A percentile compares a stretch with the other conserved stretches of the same genome.
These are phyloP conservation scores for Pseudocheirus occidentalis DNA, from an alignment of 2,797 vertebrate species.

Conservation along the genomic window DNA sequence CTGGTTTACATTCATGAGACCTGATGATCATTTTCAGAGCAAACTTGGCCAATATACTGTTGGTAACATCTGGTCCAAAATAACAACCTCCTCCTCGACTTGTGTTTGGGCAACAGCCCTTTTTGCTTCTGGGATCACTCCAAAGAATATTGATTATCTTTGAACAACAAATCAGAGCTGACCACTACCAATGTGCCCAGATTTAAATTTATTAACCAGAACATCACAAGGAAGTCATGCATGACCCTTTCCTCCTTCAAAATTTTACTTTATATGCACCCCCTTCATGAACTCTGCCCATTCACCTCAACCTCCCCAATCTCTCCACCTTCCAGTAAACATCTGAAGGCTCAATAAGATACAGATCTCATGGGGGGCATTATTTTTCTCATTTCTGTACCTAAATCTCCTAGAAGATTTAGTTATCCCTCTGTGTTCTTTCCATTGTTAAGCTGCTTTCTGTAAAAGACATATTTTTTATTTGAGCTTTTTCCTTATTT, in stretches of 20 bases:
- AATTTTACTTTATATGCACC: conserved; percentile 27
- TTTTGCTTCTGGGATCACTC: conserved; percentile 94
- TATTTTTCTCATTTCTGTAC: background rate
- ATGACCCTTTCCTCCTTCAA: conserved; percentile 50
- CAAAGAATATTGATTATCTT: conserved; percentile 94
- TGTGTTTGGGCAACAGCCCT: conserved; percentile 93
- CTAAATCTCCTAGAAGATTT: background rate
- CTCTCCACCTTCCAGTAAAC: background rate
- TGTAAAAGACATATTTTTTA: background rate
- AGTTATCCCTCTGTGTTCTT: background rate
- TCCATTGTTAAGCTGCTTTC: background rate
- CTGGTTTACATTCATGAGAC: conserved; percentile 97
- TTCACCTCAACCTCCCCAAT: background rate
- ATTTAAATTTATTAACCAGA: conserved; percentile 50
- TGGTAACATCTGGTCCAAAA: conserved; percentile 95
- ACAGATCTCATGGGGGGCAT: background rate
- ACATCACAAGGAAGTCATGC: conserved; percentile 34
- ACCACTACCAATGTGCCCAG: conserved; percentile 45
- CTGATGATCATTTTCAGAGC: conserved; percentile 93
- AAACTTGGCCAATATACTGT: conserved; percentile 87
- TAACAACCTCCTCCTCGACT: conserved; percentile 95
- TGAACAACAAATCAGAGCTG: conserved; percentile 69
- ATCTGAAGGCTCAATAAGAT: background rate
- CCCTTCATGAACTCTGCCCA: conserved; percentile 3
- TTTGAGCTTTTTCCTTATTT: background rate